Percentiles rank a stretch among this genome's conserved stretches.
Evolutionary conservation across 1,140 invertebrate genomes (phyloP).

Genomic region (Spodoptera litura): DNA sequence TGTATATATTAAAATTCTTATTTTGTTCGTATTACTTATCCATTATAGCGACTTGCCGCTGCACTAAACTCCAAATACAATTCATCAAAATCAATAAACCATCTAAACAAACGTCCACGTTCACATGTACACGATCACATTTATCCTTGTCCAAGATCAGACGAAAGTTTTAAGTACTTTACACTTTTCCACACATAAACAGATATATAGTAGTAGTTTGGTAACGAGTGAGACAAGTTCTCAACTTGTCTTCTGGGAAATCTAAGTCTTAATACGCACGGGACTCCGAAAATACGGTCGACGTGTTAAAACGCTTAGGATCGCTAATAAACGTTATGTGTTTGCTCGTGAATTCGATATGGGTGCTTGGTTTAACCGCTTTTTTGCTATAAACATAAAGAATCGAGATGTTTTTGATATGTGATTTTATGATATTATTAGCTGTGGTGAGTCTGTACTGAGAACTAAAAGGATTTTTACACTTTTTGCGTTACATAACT

Average conservation of each 20-base stretch:
- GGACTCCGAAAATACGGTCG: conserved; percentile 27
- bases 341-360: conserved; percentile 16
- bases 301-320: conserved; percentile 38
- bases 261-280: conserved; percentile 34
- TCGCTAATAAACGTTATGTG: conserved; percentile 32
- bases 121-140: background rate
- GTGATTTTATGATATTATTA: background rate
- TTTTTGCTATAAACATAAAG: conserved; percentile 10
- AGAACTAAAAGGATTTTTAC: no score
- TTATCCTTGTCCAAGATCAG: conserved; percentile 13
- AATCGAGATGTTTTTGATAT: conserved; percentile 1
- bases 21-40: no score
- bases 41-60: no score
- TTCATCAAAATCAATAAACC: no score
- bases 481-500: no score
- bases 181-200: conserved; percentile 40
- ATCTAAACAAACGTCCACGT: background rate
- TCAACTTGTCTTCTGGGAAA: conserved; percentile 40
- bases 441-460: no score
- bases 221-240: conserved; percentile 25
- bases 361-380: conserved; percentile 4
- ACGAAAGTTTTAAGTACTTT: conserved; percentile 40
- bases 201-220: conserved; percentile 18
- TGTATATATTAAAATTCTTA: no score
- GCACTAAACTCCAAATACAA: no score